Percentiles rank a stretch among this genome's conserved stretches.
Evolutionary conservation across 2,797 vertebrate genomes (phyloP).

Genomic region (Mormyrops attenuatus): DNA sequence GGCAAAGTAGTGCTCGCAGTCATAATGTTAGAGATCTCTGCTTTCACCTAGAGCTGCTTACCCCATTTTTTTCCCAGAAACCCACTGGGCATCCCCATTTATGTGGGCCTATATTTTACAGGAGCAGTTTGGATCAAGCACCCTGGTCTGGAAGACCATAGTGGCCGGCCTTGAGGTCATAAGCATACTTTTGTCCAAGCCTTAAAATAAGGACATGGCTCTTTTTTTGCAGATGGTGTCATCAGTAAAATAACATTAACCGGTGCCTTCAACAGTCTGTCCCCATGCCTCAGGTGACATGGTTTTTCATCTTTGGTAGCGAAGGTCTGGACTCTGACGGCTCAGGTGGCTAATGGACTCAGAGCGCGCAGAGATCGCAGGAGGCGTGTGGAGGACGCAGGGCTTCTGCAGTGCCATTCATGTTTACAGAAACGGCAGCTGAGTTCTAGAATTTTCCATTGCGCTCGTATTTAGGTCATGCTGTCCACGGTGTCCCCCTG

Average conservation of each 20-base stretch:
- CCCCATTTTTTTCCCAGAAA: not conserved
- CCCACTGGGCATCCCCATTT: not conserved
- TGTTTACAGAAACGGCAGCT: not conserved
- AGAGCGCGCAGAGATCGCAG: not conserved
- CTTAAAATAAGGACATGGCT: not conserved
- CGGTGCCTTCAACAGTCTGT: not conserved
- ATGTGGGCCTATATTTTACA: not conserved
- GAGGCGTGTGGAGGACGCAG: not conserved
- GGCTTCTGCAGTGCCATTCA: not conserved
- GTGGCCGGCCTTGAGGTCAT: not conserved
- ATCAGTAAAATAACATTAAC: not conserved
- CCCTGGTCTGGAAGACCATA: not conserved
- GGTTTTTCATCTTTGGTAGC: conserved; percentile 9
- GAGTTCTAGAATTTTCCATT: not conserved
- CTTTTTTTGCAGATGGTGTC: not conserved
- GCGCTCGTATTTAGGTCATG: not conserved
- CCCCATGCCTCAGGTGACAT: not conserved
- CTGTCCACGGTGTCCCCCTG: not conserved
- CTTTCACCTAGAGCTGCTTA: not conserved
- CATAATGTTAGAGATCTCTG: not conserved
- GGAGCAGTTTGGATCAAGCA: not conserved
- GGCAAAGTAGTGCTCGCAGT: not conserved
- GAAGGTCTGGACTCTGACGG: not conserved
- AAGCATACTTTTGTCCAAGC: not conserved
- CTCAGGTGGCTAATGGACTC: conserved; percentile 19